These are phyloP conservation scores for Panagrolaimus sp. DNA, from an alignment of 1,140 invertebrate species.

Conservation along the genomic window DNA sequence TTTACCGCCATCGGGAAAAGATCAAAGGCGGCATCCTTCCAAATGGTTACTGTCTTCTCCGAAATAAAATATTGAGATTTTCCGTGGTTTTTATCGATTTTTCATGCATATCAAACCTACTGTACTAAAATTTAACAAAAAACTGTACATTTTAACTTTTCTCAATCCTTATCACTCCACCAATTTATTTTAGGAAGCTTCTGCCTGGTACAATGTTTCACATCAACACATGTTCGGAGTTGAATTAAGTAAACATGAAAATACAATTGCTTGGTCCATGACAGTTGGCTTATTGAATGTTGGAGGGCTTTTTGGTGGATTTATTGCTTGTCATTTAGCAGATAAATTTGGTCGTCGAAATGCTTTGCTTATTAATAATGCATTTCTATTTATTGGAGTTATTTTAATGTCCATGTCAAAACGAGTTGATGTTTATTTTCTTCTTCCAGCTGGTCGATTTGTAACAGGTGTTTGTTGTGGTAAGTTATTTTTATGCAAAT, in stretches of 20 bases:
- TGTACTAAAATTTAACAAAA: too few relatives aligned
- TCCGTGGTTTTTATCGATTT: too few relatives aligned
- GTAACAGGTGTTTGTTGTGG: slow-evolving; percentile 46
- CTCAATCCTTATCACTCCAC: too few relatives aligned
- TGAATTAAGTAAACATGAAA: slow-evolving; percentile 10
- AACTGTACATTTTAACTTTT: too few relatives aligned
- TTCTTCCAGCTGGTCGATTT: slow-evolving; percentile 22
- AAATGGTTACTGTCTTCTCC: too few relatives aligned
- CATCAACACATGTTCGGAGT: background rate
- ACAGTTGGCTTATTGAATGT: slow-evolving; percentile 20
- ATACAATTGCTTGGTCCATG: slow-evolving; percentile 21
- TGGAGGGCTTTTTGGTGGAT: slow-evolving; percentile 26
- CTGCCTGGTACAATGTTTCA: background rate
- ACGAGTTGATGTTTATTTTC: slow-evolving; percentile 18
- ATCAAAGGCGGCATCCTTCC: too few relatives aligned
- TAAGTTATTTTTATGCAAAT: background rate
- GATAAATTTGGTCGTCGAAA: slow-evolving; percentile 21
- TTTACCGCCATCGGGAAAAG: too few relatives aligned
- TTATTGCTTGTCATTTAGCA: slow-evolving; percentile 13
- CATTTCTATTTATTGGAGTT: slow-evolving; percentile 18
- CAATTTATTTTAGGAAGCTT: background rate
- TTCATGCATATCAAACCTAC: too few relatives aligned
- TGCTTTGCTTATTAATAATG: slow-evolving; percentile 19
- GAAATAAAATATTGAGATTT: too few relatives aligned
- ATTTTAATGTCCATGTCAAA: slow-evolving; percentile 18